Evolutionary conservation across 2,113 vertebrate species (phyloP).

Genomic region (Raja brachyura): DNA sequence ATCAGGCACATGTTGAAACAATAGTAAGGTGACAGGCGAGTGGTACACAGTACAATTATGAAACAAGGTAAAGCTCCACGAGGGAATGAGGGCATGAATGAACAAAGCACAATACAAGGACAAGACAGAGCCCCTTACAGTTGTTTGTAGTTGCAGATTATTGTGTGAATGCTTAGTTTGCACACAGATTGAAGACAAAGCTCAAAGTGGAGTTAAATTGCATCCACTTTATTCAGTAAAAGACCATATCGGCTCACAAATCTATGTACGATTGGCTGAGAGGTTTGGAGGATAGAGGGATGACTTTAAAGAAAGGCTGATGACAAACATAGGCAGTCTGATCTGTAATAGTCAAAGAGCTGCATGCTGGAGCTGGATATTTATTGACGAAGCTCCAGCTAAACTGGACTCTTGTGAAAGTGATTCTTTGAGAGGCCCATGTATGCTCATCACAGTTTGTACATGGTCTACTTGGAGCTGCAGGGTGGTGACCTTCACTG

Average conservation of each 20-base stretch:
- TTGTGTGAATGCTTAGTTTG: neutral
- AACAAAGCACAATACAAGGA: constrained; percentile 9
- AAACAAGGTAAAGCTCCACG: constrained; percentile 11
- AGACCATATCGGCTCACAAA: neutral
- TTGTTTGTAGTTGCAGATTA: neutral
- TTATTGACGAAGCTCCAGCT: neutral
- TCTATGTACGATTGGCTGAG: neutral
- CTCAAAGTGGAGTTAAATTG: neutral
- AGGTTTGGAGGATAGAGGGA: neutral
- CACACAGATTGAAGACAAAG: neutral
- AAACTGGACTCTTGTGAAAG: neutral
- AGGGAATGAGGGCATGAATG: constrained; percentile 26
- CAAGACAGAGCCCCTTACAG: neutral
- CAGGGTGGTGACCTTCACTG: neutral
- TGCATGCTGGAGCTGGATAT: no score
- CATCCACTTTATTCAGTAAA: neutral
- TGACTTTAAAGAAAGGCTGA: neutral
- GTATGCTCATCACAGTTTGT: neutral
- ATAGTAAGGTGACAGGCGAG: constrained; percentile 16
- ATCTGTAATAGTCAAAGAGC: neutral
- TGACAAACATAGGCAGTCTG: neutral
- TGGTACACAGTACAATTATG: neutral
- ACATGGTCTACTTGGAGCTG: neutral
- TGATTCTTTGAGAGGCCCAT: neutral
- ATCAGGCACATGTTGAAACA: constrained; percentile 10